A percentile compares a stretch with the other conserved stretches of the same genome.
phyloP scores from a whole-genome alignment of 2,113 vertebrate species.

The Halcyon malimbica region DNA sequence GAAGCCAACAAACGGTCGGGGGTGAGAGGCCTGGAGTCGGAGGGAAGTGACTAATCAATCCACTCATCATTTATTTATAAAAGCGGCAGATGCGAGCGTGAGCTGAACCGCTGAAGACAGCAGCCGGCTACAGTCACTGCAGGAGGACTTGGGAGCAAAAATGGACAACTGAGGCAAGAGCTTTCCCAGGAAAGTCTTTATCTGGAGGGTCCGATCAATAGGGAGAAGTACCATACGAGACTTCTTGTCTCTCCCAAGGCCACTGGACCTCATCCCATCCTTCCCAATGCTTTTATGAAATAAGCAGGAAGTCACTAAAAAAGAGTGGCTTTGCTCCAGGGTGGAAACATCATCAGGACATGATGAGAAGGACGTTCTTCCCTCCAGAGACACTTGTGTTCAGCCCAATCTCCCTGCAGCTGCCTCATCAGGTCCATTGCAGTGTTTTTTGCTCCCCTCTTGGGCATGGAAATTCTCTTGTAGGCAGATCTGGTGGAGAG shows the following conservation, averaged over 20 bases:
- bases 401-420: not conserved
- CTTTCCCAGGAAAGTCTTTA: not conserved
- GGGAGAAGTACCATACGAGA: not conserved
- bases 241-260: not conserved
- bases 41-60: slow-evolving; percentile 63
- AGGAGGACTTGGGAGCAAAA: not conserved
- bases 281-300: not conserved
- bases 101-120: not conserved
- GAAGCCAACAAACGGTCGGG: not conserved
- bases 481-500: not conserved
- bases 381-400: not conserved
- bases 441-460: not conserved
- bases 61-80: slow-evolving; percentile 68
- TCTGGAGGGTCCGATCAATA: not conserved
- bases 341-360: not conserved
- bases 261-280: not conserved
- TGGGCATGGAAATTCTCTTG: not conserved
- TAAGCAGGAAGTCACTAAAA: not conserved
- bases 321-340: not conserved
- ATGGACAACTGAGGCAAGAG: not conserved
- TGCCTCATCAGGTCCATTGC: not conserved
- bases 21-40: slow-evolving; percentile 27
- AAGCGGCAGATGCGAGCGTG: not conserved
- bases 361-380: not conserved
- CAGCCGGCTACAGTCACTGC: not conserved